Evolutionary conservation across 1,140 invertebrate species (phyloP).

Genomic region (Hesperophylax magnus): DNA sequence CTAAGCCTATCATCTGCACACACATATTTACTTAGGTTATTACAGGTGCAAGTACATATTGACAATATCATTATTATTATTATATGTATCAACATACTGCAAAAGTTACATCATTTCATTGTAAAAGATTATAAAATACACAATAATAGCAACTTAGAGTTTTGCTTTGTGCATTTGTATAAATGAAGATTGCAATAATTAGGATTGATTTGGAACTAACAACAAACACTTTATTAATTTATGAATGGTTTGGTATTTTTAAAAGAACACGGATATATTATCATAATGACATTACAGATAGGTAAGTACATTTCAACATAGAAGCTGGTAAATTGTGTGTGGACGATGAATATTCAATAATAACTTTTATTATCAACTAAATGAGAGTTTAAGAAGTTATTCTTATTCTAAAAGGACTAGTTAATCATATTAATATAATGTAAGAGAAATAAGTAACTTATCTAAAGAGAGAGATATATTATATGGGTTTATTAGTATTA

Average conservation of each 20-base stretch:
- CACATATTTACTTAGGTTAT: background rate
- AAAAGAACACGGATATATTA: too few relatives aligned
- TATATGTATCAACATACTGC: too few relatives aligned
- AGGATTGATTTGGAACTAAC: too few relatives aligned
- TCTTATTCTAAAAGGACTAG: conserved; percentile 34
- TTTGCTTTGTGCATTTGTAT: background rate
- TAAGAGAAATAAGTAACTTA: conserved; percentile 25
- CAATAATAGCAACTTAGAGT: background rate
- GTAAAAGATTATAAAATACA: background rate
- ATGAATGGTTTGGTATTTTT: too few relatives aligned
- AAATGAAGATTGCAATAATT: too few relatives aligned
- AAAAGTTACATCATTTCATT: background rate
- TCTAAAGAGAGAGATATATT: background rate
- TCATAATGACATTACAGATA: too few relatives aligned
- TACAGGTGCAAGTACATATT: too few relatives aligned
- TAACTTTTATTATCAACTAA: background rate
- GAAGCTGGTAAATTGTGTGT: background rate
- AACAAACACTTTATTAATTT: too few relatives aligned
- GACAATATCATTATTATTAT: too few relatives aligned
- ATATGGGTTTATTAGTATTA: background rate
- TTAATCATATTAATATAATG: conserved; percentile 28
- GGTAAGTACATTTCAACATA: too few relatives aligned
- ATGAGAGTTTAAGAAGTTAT: background rate
- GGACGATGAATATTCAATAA: background rate
- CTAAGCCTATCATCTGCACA: conserved; percentile 16